A percentile compares a stretch with the other conserved stretches of the same genome.
These are phyloP conservation scores for Baccha elongata DNA, from an alignment of 2,888 invertebrate species.

Conservation along the genomic window DNA sequence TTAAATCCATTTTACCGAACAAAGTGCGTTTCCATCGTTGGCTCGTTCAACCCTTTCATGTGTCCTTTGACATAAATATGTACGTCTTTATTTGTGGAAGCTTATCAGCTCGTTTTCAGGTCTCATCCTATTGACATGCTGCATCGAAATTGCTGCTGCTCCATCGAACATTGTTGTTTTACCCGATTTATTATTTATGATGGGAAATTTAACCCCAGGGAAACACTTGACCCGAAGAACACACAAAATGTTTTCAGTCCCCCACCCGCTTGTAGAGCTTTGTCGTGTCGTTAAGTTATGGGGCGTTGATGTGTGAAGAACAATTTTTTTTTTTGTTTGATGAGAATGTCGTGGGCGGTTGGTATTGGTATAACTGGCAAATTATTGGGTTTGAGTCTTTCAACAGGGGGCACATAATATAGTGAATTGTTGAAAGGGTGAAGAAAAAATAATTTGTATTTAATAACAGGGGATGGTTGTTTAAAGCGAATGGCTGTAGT, in stretches of 20 bases:
- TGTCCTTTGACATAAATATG: constrained; percentile 13
- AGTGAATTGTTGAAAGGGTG: not conserved
- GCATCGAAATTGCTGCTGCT: constrained; percentile 20
- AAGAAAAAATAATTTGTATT: not conserved
- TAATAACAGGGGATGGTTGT: not conserved
- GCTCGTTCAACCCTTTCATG: constrained; percentile 1
- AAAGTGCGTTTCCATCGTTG: not conserved
- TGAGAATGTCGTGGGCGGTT: not conserved
- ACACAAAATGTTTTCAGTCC: not conserved
- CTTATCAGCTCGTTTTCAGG: constrained; percentile 20
- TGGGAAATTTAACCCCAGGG: constrained; percentile 50
- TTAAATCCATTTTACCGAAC: not conserved
- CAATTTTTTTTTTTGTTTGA: not conserved
- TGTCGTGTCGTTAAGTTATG: constrained; percentile 6
- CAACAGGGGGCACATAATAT: no score
- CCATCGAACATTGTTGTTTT: constrained; percentile 27
- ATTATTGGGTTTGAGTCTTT: not conserved
- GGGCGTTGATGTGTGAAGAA: constrained; percentile 25
- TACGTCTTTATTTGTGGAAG: constrained; percentile 1
- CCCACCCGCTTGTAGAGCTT: constrained; percentile 6
- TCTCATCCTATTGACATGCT: constrained; percentile 16
- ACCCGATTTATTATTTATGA: constrained; percentile 66
- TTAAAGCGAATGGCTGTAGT: not conserved
- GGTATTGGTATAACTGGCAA: not conserved
- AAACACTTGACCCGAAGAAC: constrained; percentile 59